Evolutionary conservation across 2,888 invertebrate species (phyloP).

Genomic region (Uloborus plumipes): DNA sequence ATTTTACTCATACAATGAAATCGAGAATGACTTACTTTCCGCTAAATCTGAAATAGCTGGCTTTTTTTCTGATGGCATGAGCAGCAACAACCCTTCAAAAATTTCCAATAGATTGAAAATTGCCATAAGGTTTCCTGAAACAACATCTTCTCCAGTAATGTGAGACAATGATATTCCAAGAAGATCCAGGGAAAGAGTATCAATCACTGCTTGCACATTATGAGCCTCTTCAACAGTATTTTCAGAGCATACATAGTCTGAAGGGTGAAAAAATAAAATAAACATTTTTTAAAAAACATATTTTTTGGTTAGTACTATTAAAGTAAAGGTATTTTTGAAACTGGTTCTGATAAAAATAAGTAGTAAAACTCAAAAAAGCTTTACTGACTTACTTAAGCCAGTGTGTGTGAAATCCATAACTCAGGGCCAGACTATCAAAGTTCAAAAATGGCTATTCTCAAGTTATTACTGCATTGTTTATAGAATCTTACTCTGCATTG

Average conservation of each 20-base stretch:
- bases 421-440: no score
- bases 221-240: slow-evolving; percentile 43
- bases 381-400: no score
- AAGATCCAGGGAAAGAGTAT: slow-evolving; percentile 59
- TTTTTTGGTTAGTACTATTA: not conserved
- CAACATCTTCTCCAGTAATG: slow-evolving; percentile 60
- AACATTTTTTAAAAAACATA: not conserved
- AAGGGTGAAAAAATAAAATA: not conserved
- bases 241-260: slow-evolving; percentile 22
- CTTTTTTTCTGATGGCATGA: no score
- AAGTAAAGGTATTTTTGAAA: not conserved
- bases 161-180: slow-evolving; percentile 58
- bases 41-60: no score
- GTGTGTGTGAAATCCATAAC: no score
- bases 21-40: no score
- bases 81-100: slow-evolving; percentile 29
- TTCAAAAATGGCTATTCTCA: no score
- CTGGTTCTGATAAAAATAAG: not conserved
- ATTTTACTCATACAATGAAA: no score
- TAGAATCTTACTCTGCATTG: no score
- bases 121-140: slow-evolving; percentile 28
- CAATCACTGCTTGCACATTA: slow-evolving; percentile 63
- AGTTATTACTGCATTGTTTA: no score
- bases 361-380: no score
- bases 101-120: slow-evolving; percentile 55